A percentile compares a stretch with the other conserved stretches of the same genome.
Conservation (phyloP, 1,140 invertebrate species). For the Oncopeltus fasciatus region DNA sequence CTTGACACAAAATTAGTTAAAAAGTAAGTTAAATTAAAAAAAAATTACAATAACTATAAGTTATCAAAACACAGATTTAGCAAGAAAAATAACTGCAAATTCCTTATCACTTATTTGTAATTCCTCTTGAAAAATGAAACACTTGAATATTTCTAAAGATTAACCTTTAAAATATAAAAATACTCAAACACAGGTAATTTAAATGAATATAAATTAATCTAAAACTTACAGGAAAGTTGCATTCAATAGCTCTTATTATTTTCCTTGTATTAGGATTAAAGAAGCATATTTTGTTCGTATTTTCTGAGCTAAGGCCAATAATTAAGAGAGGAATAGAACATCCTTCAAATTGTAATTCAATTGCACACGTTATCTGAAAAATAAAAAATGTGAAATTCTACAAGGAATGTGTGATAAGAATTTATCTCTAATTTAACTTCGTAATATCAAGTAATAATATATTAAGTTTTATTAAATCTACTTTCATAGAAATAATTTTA, state of each 20-base stretch:
- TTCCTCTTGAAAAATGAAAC: background rate
- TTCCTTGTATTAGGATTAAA: constrained; percentile 1
- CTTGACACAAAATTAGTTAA: no score
- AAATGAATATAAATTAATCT: background rate
- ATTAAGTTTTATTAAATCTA: background rate
- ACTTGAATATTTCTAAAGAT: background rate
- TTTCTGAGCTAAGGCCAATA: background rate
- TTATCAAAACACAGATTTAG: background rate
- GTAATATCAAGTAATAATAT: background rate
- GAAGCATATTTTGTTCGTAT: background rate
- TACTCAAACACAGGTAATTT: background rate
- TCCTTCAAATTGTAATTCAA: background rate
- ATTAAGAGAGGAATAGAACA: background rate
- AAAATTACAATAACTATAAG: no score
- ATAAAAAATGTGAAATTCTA: background rate
- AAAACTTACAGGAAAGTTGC: background rate
- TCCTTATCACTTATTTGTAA: background rate
- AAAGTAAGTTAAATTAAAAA: no score
- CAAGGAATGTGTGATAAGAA: background rate
- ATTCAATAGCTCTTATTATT: background rate
- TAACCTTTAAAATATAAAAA: background rate
- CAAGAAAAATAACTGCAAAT: background rate
- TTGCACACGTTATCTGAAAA: constrained; percentile 4
- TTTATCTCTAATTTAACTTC: background rate
- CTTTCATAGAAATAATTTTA: background rate